A percentile compares a stretch with the other conserved stretches of the same genome.
Conservation (phyloP, 1,140 invertebrate genomes). For the Macrobrachium nipponense region DNA sequence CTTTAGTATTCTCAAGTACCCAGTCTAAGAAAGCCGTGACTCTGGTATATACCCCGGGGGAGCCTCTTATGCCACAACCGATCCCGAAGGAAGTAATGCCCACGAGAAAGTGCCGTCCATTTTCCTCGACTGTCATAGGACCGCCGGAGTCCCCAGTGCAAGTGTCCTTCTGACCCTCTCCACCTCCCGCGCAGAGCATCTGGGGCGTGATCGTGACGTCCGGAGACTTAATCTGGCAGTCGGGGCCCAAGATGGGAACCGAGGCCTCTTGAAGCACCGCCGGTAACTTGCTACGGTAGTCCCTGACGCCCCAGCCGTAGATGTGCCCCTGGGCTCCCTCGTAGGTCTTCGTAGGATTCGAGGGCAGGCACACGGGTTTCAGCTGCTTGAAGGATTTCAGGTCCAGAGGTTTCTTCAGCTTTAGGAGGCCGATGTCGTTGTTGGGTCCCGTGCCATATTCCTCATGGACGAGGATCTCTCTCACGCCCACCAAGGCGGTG, state of each 20-base stretch:
- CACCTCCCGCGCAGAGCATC: slow-evolving; percentile 87
- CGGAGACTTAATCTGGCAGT: slow-evolving; percentile 57
- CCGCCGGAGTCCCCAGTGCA: slow-evolving; percentile 73
- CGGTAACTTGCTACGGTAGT: neutral
- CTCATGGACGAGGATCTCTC: neutral
- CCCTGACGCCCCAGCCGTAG: slow-evolving; percentile 24
- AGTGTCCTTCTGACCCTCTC: slow-evolving; percentile 80
- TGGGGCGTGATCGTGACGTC: slow-evolving; percentile 81
- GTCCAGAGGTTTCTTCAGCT: neutral
- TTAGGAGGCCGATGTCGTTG: slow-evolving; percentile 4
- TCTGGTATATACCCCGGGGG: slow-evolving; percentile 69
- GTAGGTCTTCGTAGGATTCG: neutral
- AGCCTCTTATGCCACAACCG: slow-evolving; percentile 47
- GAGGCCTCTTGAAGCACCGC: slow-evolving; percentile 43
- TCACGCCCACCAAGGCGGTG: slow-evolving; percentile 30
- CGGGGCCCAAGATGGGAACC: neutral
- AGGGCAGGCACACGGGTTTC: slow-evolving; percentile 23
- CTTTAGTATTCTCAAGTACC: slow-evolving; percentile 62
- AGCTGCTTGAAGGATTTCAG: neutral
- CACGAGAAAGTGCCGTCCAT: neutral
- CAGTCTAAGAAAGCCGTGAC: slow-evolving; percentile 67
- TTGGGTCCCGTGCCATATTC: neutral
- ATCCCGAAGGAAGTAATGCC: slow-evolving; percentile 59
- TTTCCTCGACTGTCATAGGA: slow-evolving; percentile 49
- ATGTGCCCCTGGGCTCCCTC: neutral